A percentile compares a stretch with the other conserved stretches of the same genome.
Conservation (phyloP, 2,888 invertebrate species). For the Agapetus fuscipes region DNA sequence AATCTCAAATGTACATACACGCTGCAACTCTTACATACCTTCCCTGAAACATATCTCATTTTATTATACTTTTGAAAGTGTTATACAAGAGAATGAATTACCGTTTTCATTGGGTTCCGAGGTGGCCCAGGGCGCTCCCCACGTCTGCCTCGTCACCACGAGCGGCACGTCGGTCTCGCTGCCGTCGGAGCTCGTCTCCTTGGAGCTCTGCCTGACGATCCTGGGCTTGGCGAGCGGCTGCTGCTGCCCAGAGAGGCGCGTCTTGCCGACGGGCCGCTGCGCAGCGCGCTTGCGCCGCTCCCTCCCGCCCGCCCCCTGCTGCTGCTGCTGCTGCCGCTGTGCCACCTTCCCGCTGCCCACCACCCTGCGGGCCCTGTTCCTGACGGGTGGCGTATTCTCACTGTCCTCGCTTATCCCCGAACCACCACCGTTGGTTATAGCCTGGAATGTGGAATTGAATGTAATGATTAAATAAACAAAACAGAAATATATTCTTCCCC, state of each 20-base stretch:
- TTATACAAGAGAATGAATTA: not conserved
- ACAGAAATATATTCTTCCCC: too few relatives aligned
- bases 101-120: conserved; percentile 25
- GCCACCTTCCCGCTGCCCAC: conserved; percentile 16
- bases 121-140: conserved; percentile 47
- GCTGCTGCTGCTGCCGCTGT: conserved; percentile 2
- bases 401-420: conserved; percentile 19
- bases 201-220: conserved; percentile 16
- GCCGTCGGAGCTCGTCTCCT: conserved; percentile 18
- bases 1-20: too few relatives aligned
- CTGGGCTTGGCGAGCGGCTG: conserved; percentile 5
- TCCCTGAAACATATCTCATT: too few relatives aligned
- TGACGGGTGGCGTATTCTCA: conserved; percentile 20
- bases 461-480: too few relatives aligned
- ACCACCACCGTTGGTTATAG: conserved; percentile 14
- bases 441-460: too few relatives aligned
- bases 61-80: too few relatives aligned
- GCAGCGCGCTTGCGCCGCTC: conserved; percentile 17
- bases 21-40: too few relatives aligned
- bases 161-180: conserved; percentile 18
- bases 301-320: conserved; percentile 6
- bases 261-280: conserved; percentile 10
- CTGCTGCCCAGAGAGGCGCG: conserved; percentile 1
- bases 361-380: conserved; percentile 14
- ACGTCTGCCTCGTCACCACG: conserved; percentile 41